Evolutionary conservation across 2,797 vertebrate genomes (phyloP).

Genomic region (Botia kubotai): DNA sequence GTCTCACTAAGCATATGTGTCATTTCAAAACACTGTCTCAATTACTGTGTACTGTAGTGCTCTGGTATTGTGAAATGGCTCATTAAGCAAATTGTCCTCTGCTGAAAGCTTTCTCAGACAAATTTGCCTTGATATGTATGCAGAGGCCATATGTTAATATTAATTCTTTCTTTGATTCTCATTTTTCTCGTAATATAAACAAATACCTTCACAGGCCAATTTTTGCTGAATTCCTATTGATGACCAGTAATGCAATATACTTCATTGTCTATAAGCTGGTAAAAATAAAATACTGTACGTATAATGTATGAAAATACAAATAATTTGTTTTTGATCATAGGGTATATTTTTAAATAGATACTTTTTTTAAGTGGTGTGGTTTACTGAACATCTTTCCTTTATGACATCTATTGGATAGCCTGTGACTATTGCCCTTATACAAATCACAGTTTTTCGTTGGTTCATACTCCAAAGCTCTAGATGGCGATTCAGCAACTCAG

Average conservation of each 20-base stretch:
- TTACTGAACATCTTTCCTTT: too few species aligned
- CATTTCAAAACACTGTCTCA: constrained; percentile 27
- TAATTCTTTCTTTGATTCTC: background rate
- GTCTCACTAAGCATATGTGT: constrained; percentile 23
- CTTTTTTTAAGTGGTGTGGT: too few species aligned
- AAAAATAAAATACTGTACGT: background rate
- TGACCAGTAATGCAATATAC: background rate
- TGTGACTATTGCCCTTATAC: too few species aligned
- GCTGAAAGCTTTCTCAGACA: constrained; percentile 2
- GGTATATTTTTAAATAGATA: too few species aligned
- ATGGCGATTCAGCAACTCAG: background rate
- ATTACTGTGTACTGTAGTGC: constrained; percentile 24
- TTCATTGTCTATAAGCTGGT: background rate
- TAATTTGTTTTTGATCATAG: too few species aligned
- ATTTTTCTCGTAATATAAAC: constrained; percentile 18
- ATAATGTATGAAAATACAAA: background rate
- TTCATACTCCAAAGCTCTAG: constrained; percentile 8
- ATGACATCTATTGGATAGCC: too few species aligned
- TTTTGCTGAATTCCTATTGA: background rate
- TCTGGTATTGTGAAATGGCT: constrained; percentile 3
- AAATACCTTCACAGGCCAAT: background rate
- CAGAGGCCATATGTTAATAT: constrained; percentile 11
- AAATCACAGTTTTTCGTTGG: background rate
- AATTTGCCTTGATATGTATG: constrained; percentile 19
- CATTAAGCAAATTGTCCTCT: constrained; percentile 32